Percentiles rank a stretch among this genome's conserved stretches.
Conservation (phyloP, 2,888 invertebrate species). For the Polia nebulosa region DNA sequence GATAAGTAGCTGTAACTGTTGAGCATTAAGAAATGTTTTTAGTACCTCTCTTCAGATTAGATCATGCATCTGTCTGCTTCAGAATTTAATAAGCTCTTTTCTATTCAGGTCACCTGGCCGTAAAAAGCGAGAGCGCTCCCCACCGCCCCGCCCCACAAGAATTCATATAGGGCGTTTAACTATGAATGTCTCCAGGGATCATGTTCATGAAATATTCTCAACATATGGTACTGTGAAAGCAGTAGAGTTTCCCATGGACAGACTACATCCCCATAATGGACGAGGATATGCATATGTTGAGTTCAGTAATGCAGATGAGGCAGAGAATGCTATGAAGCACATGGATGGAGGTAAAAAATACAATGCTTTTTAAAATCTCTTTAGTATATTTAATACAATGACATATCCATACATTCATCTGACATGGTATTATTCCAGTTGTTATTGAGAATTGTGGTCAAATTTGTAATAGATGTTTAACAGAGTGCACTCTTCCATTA, state of each 20-base stretch:
- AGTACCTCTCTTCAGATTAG: background rate
- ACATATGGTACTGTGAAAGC: constrained; percentile 96
- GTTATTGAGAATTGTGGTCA: background rate
- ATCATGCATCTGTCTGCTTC: background rate
- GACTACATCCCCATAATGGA: constrained; percentile 96
- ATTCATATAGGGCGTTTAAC: constrained; percentile 98
- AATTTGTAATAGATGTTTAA: background rate
- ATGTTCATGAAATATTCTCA: constrained; percentile 97
- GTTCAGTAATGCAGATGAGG: constrained; percentile 97
- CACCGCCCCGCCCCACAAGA: constrained; percentile 97
- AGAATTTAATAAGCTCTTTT: background rate
- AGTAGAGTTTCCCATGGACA: constrained; percentile 97
- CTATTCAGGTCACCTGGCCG: constrained; percentile 90
- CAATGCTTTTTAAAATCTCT: background rate
- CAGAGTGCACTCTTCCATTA: background rate
- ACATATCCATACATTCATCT: no score
- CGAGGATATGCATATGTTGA: constrained; percentile 99
- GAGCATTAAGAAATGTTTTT: background rate
- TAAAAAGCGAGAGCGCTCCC: constrained; percentile 95
- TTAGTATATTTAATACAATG: no score
- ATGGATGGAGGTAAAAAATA: constrained; percentile 97
- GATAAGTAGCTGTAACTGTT: background rate
- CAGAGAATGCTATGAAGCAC: constrained; percentile 99
- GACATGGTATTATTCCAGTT: no score
- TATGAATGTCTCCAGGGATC: constrained; percentile 97